Conservation (phyloP, 1,140 invertebrate genomes). For the Drosophila hydei region DNA sequence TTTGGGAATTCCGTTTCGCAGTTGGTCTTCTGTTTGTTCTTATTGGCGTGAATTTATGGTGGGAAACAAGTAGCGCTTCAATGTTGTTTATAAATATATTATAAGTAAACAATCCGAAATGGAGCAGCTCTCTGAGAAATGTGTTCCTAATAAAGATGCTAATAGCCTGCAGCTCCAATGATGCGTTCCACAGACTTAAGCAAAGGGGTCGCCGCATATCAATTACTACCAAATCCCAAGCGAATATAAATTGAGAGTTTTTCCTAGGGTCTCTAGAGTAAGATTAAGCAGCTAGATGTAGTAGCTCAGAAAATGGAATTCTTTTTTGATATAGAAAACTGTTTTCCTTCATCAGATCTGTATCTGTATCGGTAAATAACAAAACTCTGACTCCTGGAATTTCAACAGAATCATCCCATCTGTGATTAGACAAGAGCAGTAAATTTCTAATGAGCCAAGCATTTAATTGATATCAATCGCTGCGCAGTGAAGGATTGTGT, state of each 20-base stretch:
- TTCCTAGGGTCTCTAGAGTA: neutral
- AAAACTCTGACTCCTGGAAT: constrained; percentile 1
- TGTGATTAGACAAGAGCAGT: neutral
- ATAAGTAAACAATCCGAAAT: constrained; percentile 59
- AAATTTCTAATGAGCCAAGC: constrained; percentile 43
- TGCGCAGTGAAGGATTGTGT: constrained; percentile 33
- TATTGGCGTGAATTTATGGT: constrained; percentile 68
- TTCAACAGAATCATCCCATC: constrained; percentile 5
- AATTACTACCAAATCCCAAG: constrained; percentile 46
- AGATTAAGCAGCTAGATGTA: neutral
- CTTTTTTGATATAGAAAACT: neutral
- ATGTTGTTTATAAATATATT: constrained; percentile 66
- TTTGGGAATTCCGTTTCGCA: constrained; percentile 45
- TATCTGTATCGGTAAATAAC: neutral
- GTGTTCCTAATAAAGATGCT: constrained; percentile 74
- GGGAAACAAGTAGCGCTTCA: constrained; percentile 56
- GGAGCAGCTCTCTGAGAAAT: constrained; percentile 52
- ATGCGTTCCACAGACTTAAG: constrained; percentile 35
- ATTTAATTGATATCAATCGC: constrained; percentile 53
- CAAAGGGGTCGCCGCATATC: constrained; percentile 62
- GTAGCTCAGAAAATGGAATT: neutral
- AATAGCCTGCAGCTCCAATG: constrained; percentile 52
- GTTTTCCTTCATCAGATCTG: neutral
- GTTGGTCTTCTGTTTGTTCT: constrained; percentile 43
- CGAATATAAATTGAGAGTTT: constrained; percentile 6